Base-by-base conservation (phyloP, 2,888 invertebrate genomes). In the Crocallis elinguaria region DNA sequence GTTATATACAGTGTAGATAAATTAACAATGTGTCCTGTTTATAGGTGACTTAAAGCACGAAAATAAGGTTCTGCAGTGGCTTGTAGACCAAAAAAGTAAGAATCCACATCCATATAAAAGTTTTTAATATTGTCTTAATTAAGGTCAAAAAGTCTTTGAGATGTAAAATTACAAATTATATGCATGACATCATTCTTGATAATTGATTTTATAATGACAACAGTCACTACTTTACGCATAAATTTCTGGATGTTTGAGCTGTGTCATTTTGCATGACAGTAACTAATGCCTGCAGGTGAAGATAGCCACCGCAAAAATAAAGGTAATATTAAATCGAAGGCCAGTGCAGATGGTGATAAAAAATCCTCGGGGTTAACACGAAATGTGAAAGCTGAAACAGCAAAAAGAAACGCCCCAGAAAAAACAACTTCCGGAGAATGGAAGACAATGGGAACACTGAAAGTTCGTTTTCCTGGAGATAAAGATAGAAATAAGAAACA, bases 81-180 rank as follows among this genome's bases (percentile, higher is more conserved):
- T 98, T 93, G 94, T 97, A 93, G 95, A 96, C 93, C 97, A 97
- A 94, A 97, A 97, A 96, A 97, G 97, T 97, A 97, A 97, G 97
- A 94, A 93, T 92, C 93, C 92, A 92, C 92, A 91, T 90, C 92
- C 90, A 89, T 90, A 85, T 86, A 77, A 73, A 49, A 43, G 36
- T 42, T 32, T 27, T 48, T 54, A 49, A 48, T 53, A 42, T 25
- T 53, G 43, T 54, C 38, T 36, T 49, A 36, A 30, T 69, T 75
- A 75, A 72, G 73, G 67, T 69, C 60, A 65, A 75, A 70, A 66
- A 72, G 57, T 64, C 55, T 52, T 68, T 67, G 59, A 70, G 73
- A 71, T 77, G 73, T 76, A 75, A 60, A 74, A 69, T 77, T 72
- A 71, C 64, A 64, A 27, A 79, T 74, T 79, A 80, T 86, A 82